Conservation (phyloP, 2,797 vertebrate species). For the Denticeps clupeoides region DNA sequence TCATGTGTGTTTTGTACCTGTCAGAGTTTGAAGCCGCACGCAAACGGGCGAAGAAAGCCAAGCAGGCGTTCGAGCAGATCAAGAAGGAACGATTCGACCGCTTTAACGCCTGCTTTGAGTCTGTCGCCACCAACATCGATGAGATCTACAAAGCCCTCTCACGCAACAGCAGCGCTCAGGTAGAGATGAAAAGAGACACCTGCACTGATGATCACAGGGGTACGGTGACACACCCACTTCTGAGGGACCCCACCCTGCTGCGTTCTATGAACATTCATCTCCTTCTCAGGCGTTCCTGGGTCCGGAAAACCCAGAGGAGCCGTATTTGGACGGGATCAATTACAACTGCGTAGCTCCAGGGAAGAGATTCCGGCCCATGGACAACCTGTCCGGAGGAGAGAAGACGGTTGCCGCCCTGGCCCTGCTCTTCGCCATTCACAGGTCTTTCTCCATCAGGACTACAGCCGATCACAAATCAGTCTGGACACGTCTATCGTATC, state of each 20-base stretch:
- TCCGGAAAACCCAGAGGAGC: slow-evolving; percentile 82
- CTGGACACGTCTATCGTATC: too few species aligned
- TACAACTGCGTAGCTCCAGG: slow-evolving; percentile 87
- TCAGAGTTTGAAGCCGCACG: slow-evolving; percentile 79
- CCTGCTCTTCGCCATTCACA: slow-evolving; percentile 81
- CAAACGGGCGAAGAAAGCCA: slow-evolving; percentile 81
- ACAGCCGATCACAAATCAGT: too few species aligned
- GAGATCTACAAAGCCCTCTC: slow-evolving; percentile 86
- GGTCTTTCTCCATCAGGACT: too few species aligned
- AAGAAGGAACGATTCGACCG: slow-evolving; percentile 83
- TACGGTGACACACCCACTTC: too few species aligned
- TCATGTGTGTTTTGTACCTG: background rate
- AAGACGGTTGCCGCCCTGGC: slow-evolving; percentile 83
- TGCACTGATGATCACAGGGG: too few species aligned
- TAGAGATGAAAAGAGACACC: too few species aligned
- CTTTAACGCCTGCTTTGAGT: slow-evolving; percentile 80
- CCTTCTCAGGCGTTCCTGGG: slow-evolving; percentile 69
- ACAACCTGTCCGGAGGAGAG: slow-evolving; percentile 84
- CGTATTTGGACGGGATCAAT: slow-evolving; percentile 83
- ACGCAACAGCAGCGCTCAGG: slow-evolving; percentile 82
- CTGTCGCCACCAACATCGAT: slow-evolving; percentile 82
- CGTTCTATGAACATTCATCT: background rate
- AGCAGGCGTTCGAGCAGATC: slow-evolving; percentile 82
- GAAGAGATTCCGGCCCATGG: slow-evolving; percentile 83
- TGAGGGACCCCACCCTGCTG: background rate